Evolutionary conservation across 2,888 invertebrate genomes (phyloP).

Genomic region (Caenorhabditis imperialis): DNA sequence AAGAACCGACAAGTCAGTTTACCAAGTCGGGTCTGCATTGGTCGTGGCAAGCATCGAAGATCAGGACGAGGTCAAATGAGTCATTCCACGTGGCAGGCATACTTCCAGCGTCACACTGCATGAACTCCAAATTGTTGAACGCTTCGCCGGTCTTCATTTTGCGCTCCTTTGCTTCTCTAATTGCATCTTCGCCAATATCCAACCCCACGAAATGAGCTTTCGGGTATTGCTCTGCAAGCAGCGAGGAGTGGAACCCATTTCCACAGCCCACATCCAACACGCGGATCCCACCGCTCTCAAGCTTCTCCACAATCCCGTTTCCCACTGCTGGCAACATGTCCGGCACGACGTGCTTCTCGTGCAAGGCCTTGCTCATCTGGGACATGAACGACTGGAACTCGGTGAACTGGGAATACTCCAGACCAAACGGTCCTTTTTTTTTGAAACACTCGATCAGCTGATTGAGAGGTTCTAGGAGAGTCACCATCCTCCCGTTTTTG

Average conservation of each 20-base stretch:
- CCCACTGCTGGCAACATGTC: constrained; percentile 60
- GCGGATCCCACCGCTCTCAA: constrained; percentile 22
- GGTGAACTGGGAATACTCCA: constrained; percentile 61
- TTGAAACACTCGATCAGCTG: constrained; percentile 57
- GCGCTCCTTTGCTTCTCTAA: constrained; percentile 49
- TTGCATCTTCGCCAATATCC: constrained; percentile 62
- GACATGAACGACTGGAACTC: constrained; percentile 62
- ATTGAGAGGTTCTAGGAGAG: constrained; percentile 47
- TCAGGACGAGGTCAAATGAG: constrained; percentile 64
- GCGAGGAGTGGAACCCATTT: constrained; percentile 17
- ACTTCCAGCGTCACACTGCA: constrained; percentile 52
- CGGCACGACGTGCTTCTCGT: constrained; percentile 61
- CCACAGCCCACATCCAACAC: constrained; percentile 64
- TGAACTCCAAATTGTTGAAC: constrained; percentile 60
- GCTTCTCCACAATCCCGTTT: constrained; percentile 13
- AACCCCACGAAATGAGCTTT: constrained; percentile 65
- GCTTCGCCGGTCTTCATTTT: neutral
- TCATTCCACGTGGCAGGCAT: constrained; percentile 59
- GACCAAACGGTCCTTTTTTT: constrained; percentile 62
- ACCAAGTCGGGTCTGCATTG: constrained; percentile 69
- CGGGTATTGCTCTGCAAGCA: constrained; percentile 63
- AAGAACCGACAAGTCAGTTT: neutral
- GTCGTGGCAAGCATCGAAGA: constrained; percentile 71
- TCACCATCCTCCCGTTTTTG: constrained; percentile 21
- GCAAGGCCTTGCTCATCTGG: constrained; percentile 49